These are phyloP conservation scores for Arenaria interpres DNA, from an alignment of 2,113 vertebrate genomes.

Conservation along the genomic window DNA sequence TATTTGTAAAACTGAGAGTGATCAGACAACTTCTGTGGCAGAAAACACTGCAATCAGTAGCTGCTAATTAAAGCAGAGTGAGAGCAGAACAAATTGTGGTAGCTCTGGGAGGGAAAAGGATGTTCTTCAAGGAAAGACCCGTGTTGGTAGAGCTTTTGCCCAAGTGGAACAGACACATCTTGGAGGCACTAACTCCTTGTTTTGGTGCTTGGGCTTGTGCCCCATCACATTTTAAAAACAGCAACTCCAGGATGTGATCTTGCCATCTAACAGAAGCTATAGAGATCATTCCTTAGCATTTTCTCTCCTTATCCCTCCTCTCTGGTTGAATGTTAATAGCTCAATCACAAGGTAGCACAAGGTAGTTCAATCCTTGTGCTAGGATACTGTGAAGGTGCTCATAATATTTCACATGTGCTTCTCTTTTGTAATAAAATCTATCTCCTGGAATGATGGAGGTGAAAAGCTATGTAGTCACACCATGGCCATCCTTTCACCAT, in stretches of 20 bases:
- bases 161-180: neutral
- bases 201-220: neutral
- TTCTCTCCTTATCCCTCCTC: neutral
- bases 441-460: neutral
- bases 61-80: neutral
- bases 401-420: neutral
- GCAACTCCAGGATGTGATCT: neutral
- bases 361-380: neutral
- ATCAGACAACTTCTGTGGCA: neutral
- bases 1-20: neutral
- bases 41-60: neutral
- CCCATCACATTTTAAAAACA: neutral
- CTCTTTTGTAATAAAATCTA: neutral
- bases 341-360: neutral
- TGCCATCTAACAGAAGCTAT: neutral
- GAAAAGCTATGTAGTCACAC: neutral
- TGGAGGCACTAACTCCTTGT: neutral
- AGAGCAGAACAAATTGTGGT: neutral
- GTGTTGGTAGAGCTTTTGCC: neutral
- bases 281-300: neutral
- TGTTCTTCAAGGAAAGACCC: neutral
- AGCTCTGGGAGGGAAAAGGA: neutral
- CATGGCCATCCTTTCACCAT: neutral
- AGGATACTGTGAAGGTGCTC: neutral
- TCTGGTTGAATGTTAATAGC: neutral